Conservation (phyloP, 2,888 invertebrate species). For the Carabus problematicus region DNA sequence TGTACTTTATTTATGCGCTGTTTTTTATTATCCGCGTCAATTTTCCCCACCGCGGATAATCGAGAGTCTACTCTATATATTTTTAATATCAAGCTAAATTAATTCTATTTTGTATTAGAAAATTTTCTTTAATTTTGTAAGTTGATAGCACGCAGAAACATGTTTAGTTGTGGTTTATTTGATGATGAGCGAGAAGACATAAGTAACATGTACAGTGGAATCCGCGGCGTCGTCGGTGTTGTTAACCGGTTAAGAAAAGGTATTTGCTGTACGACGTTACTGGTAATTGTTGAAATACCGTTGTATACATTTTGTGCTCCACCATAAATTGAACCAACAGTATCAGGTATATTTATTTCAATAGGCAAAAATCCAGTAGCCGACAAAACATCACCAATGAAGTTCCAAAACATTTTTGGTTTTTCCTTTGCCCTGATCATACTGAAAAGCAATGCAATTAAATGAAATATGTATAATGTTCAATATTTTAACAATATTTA, state of each 20-base stretch:
- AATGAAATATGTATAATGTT: not conserved
- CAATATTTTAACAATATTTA: not conserved
- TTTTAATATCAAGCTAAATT: not conserved
- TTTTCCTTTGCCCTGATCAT: too few species aligned
- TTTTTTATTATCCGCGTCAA: too few species aligned
- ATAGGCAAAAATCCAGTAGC: slow-evolving; percentile 66
- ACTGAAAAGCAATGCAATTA: too few species aligned
- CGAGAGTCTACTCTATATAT: too few species aligned
- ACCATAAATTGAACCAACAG: slow-evolving; percentile 55
- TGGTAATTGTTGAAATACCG: slow-evolving; percentile 41
- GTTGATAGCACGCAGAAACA: not conserved
- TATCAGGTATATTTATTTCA: slow-evolving; percentile 70
- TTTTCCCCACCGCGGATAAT: too few species aligned
- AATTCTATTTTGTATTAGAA: not conserved
- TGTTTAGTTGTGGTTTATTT: not conserved
- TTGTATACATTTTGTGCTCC: slow-evolving; percentile 43
- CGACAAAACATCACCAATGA: slow-evolving; percentile 61
- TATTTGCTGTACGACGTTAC: slow-evolving; percentile 44
- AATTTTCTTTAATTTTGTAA: not conserved
- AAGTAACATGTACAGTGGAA: slow-evolving; percentile 43
- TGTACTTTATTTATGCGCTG: too few species aligned
- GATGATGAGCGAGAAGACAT: slow-evolving; percentile 3
- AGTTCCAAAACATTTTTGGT: slow-evolving; percentile 43
- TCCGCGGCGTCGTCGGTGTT: slow-evolving; percentile 44
- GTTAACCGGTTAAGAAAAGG: slow-evolving; percentile 46